Conservation (phyloP, 2,888 invertebrate species). For the Cyclophora albipunctata region DNA sequence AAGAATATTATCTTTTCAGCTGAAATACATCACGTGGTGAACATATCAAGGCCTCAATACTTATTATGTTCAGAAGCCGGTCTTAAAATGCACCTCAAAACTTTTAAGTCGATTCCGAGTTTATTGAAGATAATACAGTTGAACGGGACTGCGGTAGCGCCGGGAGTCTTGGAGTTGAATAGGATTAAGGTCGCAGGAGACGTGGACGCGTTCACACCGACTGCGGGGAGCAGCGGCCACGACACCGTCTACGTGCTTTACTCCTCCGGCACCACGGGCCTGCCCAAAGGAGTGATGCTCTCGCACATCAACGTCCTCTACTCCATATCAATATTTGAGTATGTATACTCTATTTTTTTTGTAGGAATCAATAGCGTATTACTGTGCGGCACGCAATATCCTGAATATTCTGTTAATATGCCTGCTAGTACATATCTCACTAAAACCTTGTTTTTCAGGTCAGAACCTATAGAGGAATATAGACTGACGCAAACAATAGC, state of each 20-base stretch:
- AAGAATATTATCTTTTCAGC: conserved; percentile 25
- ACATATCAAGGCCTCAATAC: conserved; percentile 79
- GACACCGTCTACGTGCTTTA: conserved; percentile 63
- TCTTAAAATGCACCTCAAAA: conserved; percentile 27
- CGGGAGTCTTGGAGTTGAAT: conserved; percentile 22
- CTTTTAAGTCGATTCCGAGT: conserved; percentile 29
- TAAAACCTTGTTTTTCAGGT: too few species aligned
- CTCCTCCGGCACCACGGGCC: conserved; percentile 83
- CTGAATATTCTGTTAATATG: too few species aligned
- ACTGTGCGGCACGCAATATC: too few species aligned
- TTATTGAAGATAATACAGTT: conserved; percentile 76
- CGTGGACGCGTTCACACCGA: conserved; percentile 24
- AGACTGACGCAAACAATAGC: conserved; percentile 51
- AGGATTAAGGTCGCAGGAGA: conserved; percentile 18
- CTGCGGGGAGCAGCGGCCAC: conserved; percentile 30
- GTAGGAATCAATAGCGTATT: not conserved
- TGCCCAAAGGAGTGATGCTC: conserved; percentile 85
- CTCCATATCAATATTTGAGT: conserved; percentile 70
- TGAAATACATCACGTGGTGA: conserved; percentile 72
- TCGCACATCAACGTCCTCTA: conserved; percentile 68
- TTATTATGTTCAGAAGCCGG: conserved; percentile 74
- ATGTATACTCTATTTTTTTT: conserved; percentile 17
- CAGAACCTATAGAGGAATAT: too few species aligned
- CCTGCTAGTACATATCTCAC: too few species aligned
- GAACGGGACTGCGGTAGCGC: conserved; percentile 64